A percentile compares a stretch with the other conserved stretches of the same genome.
Evolutionary conservation across 2,888 invertebrate species (phyloP).

Genomic region (Microctonus aethiopoides): DNA sequence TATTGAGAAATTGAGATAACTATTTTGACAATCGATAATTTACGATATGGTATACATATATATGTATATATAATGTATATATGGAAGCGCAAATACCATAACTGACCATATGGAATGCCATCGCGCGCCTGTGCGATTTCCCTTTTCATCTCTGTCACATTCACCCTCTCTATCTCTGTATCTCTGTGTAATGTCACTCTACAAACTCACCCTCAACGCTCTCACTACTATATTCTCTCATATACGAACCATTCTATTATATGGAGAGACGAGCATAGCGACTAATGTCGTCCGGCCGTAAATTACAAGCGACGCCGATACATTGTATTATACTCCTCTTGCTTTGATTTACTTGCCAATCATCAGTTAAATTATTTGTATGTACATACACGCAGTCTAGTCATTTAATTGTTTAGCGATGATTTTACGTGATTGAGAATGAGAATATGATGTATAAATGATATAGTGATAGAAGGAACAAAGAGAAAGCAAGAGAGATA

Average conservation of each 20-base stretch:
- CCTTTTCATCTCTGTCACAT: constrained; percentile 35
- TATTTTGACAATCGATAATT: constrained; percentile 60
- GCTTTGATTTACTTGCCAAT: constrained; percentile 29
- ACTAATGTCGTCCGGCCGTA: constrained; percentile 60
- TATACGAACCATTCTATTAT: constrained; percentile 52
- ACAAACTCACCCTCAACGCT: constrained; percentile 26
- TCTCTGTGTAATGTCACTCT: constrained; percentile 20
- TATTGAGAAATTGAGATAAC: no score
- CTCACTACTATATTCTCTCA: constrained; percentile 26
- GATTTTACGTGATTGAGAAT: background rate
- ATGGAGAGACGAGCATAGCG: constrained; percentile 55
- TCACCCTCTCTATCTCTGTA: constrained; percentile 42
- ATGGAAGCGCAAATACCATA: no score
- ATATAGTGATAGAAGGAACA: background rate
- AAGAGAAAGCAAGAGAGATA: constrained; percentile 33
- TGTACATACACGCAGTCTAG: background rate
- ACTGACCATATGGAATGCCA: constrained; percentile 65
- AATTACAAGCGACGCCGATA: constrained; percentile 59
- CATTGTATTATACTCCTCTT: constrained; percentile 36
- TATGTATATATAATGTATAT: constrained; percentile 54
- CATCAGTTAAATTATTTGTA: constrained; percentile 11
- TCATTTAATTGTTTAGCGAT: background rate
- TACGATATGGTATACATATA: constrained; percentile 52
- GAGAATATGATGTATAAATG: background rate
- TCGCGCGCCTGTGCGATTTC: constrained; percentile 51